Evolutionary conservation across 92 coral and sea anemone genomes (phyloP).

Genomic region (Nematostella vectensis): DNA sequence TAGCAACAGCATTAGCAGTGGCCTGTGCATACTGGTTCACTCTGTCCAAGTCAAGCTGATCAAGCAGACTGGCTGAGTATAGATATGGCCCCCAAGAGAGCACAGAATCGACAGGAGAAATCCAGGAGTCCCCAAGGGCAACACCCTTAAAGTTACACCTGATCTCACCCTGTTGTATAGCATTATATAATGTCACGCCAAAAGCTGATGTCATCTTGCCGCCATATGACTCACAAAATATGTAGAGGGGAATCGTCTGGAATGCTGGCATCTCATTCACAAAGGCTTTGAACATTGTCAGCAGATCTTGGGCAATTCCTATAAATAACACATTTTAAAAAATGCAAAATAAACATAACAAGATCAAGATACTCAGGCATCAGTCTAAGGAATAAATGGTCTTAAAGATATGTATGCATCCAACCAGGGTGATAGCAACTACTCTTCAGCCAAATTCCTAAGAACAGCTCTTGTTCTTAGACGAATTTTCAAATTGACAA

Average conservation of each 20-base stretch:
- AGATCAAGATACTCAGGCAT: too few species aligned
- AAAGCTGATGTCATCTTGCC: constrained; percentile 95
- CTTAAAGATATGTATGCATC: too few species aligned
- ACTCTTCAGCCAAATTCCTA: too few species aligned
- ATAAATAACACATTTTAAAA: too few species aligned
- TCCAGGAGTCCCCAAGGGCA: constrained; percentile 97
- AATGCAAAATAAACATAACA: too few species aligned
- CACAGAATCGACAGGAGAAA: constrained; percentile 88
- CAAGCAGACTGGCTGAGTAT: constrained; percentile 74
- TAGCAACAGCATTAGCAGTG: constrained; percentile 73
- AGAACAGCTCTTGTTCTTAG: too few species aligned
- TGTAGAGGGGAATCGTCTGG: constrained; percentile 69
- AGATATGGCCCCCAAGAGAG: constrained; percentile 91
- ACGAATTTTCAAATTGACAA: too few species aligned
- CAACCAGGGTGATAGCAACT: too few species aligned
- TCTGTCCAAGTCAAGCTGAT: constrained; percentile 41
- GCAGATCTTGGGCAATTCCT: constrained; percentile 86
- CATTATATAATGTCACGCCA: constrained; percentile 79
- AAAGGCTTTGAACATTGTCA: constrained; percentile 73
- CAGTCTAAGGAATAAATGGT: too few species aligned
- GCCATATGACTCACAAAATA: constrained; percentile 97
- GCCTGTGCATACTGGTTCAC: constrained; percentile 64
- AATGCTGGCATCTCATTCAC: constrained; percentile 61
- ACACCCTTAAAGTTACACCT: constrained; percentile 77
- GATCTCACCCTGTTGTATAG: constrained; percentile 50